Base-by-base conservation (phyloP, 2,113 vertebrate genomes). In the Sialia sialis region DNA sequence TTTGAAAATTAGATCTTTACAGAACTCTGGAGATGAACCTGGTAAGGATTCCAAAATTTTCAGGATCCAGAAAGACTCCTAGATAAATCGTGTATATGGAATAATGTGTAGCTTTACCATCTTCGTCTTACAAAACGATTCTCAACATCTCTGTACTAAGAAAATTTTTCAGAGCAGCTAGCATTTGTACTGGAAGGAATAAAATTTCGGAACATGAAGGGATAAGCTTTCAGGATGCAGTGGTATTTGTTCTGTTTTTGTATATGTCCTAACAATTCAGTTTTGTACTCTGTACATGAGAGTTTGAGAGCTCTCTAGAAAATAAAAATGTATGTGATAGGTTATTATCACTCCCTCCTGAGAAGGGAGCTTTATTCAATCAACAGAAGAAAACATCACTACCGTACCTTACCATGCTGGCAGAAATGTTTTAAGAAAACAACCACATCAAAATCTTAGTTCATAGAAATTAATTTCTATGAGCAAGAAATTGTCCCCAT, bases 201-300 rank as follows among this genome's bases (percentile, higher is more conserved):
- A 34, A 38, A 38, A 6, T 56, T 82, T 52, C 76, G 54, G 46
- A 34, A 30, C 26, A 19, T 10, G 11, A 87, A 91, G 23, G 2
- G 7, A 52, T 51, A 89, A 85, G 36, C 26, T 69, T 82, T 32
- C 43, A 59, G 39, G 36, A 34, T 85, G 43, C 26, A 79, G 14
- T 46, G 54, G 49, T 38, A 76, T 69, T 83, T 87, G 27, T 7
- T 68, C 41, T 84, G 27, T 44, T 73, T 49, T 43, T 39, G 9
- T 5, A 2, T 32, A 39, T 34, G 25, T 43, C 10, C 15, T 26
- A 87, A 38, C 3, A 13, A 72, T 20, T 11, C 14, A 1, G 0
- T 3, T 81, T 78, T 59, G 84, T 26, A 5, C 41, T 82, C 34
- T 62, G 3, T 22, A 38, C 4, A 11, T 21, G 18, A 73, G 14